Base-by-base conservation (phyloP, 2,888 invertebrate genomes). In the Trichopria drosophilae region DNA sequence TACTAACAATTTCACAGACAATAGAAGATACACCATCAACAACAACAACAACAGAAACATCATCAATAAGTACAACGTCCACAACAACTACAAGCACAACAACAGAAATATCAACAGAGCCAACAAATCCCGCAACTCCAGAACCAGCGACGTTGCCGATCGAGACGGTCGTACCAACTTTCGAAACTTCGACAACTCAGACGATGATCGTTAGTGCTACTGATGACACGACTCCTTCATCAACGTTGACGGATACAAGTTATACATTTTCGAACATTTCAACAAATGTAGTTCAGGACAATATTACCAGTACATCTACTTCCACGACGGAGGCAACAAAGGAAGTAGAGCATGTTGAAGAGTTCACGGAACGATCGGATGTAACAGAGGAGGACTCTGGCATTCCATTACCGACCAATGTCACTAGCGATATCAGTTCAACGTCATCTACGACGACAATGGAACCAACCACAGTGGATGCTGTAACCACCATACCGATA, bases 1-100 rank as follows among this genome's bases (percentile, higher is more conserved):
- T 71, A 75, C 75, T 75, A 75, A 75, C 75, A 65, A 71, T 75
- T 75, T 69, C 74, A 63, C 73, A 75, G 74, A 74, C 75, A 61
- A 64, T 63, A 48, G 58, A 61, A 43, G 45, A 60, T 53, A 55
- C 65, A 52, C 60, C 65, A 52, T 44, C 65, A 47, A 56, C 63
- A 55, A 51, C 67, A 36, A 46, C 51, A 32, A 52, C 52, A 29
- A 51, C 55, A 10, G 54, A 43, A 7, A 26, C 55, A 36, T 29
- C 60, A 10, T 58, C 59, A 6, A 39, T 49, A n/a, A 32, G 50
- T 15, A 45, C 64, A 54, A 60, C 63, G 56, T 41, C 46, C 20
- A 43, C 50, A 45, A 58, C 66, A 42, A 59, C 60, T 61, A 43
- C 60, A 55, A 57, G 61, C 48, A 56, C 64, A 51, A 45, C 57